Conservation (phyloP, 2,113 vertebrate species). For the Callipepla californica region DNA sequence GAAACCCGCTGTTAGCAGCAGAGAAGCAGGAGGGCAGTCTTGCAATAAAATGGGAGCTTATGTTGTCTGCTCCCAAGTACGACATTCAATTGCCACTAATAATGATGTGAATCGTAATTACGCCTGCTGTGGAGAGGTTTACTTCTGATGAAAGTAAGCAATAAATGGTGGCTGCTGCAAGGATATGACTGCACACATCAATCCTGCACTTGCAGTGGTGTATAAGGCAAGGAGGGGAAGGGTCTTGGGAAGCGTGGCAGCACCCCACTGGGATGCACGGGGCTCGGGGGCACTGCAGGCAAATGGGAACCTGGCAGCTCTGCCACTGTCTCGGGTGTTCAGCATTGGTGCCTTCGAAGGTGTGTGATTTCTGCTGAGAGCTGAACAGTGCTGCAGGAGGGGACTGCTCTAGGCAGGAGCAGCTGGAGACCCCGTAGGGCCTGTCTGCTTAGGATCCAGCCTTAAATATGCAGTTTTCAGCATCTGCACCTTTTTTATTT, state of each 20-base stretch:
- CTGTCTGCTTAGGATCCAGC: not conserved
- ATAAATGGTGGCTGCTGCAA: not conserved
- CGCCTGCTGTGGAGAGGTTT: not conserved
- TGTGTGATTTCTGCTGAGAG: not conserved
- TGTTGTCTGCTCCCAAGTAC: not conserved
- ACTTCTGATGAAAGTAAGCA: not conserved
- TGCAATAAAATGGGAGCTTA: not conserved
- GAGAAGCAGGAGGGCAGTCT: not conserved
- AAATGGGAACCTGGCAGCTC: not conserved
- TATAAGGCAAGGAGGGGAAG: not conserved
- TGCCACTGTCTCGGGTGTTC: not conserved
- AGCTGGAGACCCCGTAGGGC: not conserved
- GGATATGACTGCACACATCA: rapidly evolving
- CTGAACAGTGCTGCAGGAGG: not conserved
- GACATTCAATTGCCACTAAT: not conserved
- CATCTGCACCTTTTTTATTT: not conserved
- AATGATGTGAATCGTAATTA: not conserved
- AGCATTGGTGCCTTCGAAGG: not conserved
- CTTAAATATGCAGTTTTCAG: not conserved
- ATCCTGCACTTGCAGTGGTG: not conserved
- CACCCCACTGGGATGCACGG: not conserved
- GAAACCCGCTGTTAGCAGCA: not conserved
- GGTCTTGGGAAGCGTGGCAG: rapidly evolving
- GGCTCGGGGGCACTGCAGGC: rapidly evolving
- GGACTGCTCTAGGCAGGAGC: not conserved